Base-by-base conservation (phyloP, 2,113 vertebrate species). In the Tenebrosternarchus preto region DNA sequence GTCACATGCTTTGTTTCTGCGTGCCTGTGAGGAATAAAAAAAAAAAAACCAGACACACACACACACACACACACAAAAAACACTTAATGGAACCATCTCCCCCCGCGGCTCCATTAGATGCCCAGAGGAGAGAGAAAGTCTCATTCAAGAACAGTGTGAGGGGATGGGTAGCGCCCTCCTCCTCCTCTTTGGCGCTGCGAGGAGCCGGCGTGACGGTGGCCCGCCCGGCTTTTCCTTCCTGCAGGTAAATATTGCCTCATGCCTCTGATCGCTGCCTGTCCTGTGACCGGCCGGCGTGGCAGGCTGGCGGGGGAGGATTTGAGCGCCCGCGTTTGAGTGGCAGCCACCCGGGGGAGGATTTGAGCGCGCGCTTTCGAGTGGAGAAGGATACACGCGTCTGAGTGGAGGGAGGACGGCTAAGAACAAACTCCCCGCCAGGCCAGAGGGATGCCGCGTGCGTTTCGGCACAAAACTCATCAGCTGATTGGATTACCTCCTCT, bases 221-320 rank as follows among this genome's bases (percentile, higher is more conserved):
- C 66, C 33, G 29, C 67, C 70, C 66, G 61, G 81, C 33, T 67
- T 5, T 33, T 57, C 27, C 76, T 83, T 80, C 25, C 80, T 73
- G 82, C 72, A 76, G 82, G 79, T 76, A 75, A 55, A 81, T 74
- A 81, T 86, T 82, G 82, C 85, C 80, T 84, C 85, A 84, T 77
- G 76, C 77, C 76, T 82, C 72, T 74, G 77, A 76, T 83, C 73
- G 60, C 72, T 68, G 72, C 66, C 71, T 83, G 80, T 61, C 75
- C 76, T 73, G 71, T 80, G 79, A 67, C 79, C 73, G 76, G 66
- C 22, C 59, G 76, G 31, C 76, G 64, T 53, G 73, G 33, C 80
- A 77, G 75, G 78, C 82, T 43, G 79, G 71, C 46, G 64, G 80
- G 66, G 80, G 46, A 84, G 67, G 83, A 82, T 79, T 79, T 71